These are phyloP conservation scores for Eilema caniola DNA, from an alignment of 2,888 invertebrate genomes.

Conservation along the genomic window DNA sequence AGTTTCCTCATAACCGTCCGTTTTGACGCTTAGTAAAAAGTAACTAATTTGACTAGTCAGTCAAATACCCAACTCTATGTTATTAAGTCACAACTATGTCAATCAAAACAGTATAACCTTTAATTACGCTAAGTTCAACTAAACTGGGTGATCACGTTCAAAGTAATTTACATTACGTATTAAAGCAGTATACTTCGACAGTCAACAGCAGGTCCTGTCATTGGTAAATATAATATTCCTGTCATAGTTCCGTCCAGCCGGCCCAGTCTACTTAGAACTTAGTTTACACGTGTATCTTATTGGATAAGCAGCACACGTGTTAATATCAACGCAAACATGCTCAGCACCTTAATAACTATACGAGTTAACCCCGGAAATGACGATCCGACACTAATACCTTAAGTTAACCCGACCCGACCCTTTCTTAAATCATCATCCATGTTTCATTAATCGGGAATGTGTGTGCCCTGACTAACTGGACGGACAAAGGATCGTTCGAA, in stretches of 20 bases:
- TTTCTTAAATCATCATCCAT: slow-evolving; percentile 47
- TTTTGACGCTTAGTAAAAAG: too few species aligned
- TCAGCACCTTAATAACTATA: slow-evolving; percentile 29
- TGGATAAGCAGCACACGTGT: slow-evolving; percentile 34
- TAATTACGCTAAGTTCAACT: too few species aligned
- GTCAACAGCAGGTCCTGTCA: too few species aligned
- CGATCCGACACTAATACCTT: slow-evolving; percentile 42
- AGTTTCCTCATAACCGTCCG: too few species aligned
- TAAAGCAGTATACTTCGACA: too few species aligned
- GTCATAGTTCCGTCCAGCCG: background rate
- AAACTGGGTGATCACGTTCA: too few species aligned
- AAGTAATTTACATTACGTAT: too few species aligned
- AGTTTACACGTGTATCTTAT: slow-evolving; percentile 6
- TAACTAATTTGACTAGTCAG: too few species aligned
- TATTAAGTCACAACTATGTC: too few species aligned
- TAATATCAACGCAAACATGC: slow-evolving; percentile 37
- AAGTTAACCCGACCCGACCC: slow-evolving; percentile 34
- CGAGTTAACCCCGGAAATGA: slow-evolving; percentile 50
- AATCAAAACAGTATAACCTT: too few species aligned
- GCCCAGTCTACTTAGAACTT: background rate
- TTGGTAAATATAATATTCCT: background rate
- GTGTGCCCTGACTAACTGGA: slow-evolving; percentile 61
- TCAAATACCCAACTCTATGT: too few species aligned
- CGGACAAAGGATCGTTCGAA: slow-evolving; percentile 53
- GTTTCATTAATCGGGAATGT: slow-evolving; percentile 65